phyloP scores from a whole-genome alignment of 2,888 invertebrate genomes.

The Chymomyza caudatula region DNA sequence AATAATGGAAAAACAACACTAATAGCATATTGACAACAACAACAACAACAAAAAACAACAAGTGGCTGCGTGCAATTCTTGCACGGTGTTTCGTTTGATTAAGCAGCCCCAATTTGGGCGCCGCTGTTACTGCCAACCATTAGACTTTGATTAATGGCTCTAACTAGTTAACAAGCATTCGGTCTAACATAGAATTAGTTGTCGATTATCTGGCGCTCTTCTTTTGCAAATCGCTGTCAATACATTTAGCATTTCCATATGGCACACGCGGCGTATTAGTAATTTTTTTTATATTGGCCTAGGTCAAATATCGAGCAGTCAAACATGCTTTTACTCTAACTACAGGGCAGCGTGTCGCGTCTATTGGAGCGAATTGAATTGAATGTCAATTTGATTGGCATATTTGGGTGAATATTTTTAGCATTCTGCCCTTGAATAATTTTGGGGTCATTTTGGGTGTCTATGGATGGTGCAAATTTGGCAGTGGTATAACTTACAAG shows the following conservation, averaged over 20 bases:
- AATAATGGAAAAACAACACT: constrained; percentile 5
- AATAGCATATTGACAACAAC: neutral
- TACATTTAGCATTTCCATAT: neutral
- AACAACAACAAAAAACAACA: constrained; percentile 5
- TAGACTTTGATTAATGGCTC: constrained; percentile 36
- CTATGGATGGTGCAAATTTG: constrained; percentile 18
- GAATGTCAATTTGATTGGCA: constrained; percentile 69
- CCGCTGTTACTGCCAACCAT: neutral
- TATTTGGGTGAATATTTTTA: constrained; percentile 24
- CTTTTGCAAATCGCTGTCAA: neutral
- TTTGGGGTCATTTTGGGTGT: constrained; percentile 2
- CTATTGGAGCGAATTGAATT: constrained; percentile 61
- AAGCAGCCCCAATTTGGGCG: constrained; percentile 26
- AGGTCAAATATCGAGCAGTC: constrained; percentile 65
- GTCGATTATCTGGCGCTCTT: constrained; percentile 53
- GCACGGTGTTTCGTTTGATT: constrained; percentile 64
- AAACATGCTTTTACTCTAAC: neutral
- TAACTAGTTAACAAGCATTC: constrained; percentile 41
- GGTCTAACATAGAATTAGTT: constrained; percentile 63
- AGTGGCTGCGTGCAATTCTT: constrained; percentile 30
- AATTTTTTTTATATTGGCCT: constrained; percentile 60
- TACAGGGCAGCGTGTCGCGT: neutral
- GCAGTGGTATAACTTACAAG: constrained; percentile 14
- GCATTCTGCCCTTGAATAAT: constrained; percentile 24
- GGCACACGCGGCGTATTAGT: constrained; percentile 23